Evolutionary conservation across 2,797 vertebrate species (phyloP).

Genomic region (Tapera naevia): DNA sequence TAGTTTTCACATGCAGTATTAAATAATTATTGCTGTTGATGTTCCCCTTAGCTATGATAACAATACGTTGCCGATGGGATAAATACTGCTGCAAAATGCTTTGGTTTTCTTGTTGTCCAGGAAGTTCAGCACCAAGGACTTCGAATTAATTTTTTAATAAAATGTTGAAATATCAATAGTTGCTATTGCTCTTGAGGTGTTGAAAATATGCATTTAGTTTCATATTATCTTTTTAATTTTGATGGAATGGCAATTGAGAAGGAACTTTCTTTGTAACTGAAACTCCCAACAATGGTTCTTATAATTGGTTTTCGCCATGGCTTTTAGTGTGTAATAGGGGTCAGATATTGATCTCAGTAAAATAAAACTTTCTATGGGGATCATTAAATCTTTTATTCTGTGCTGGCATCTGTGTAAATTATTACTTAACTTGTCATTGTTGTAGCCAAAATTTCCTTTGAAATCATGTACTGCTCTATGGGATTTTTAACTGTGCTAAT

Average conservation of each 20-base stretch:
- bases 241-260: not conserved
- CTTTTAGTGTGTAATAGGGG: conserved; percentile 61
- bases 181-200: not conserved
- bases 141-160: not conserved
- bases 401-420: conserved; percentile 38
- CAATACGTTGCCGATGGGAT: not conserved
- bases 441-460: conserved; percentile 61
- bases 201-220: conserved; percentile 15
- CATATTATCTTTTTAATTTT: conserved; percentile 41
- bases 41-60: not conserved
- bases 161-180: not conserved
- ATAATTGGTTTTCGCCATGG: conserved; percentile 64
- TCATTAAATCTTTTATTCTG: conserved; percentile 65
- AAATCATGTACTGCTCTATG: conserved; percentile 56
- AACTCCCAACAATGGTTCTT: conserved; percentile 43
- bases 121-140: not conserved
- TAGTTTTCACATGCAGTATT: not conserved
- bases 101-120: not conserved
- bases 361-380: conserved; percentile 63
- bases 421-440: conserved; percentile 69
- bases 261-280: conserved; percentile 46
- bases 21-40: not conserved
- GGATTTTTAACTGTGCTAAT: conserved; percentile 66
- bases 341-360: conserved; percentile 69
- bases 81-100: not conserved